Base-by-base conservation (phyloP, 1,140 invertebrate genomes). In the Drosophila dunni region DNA sequence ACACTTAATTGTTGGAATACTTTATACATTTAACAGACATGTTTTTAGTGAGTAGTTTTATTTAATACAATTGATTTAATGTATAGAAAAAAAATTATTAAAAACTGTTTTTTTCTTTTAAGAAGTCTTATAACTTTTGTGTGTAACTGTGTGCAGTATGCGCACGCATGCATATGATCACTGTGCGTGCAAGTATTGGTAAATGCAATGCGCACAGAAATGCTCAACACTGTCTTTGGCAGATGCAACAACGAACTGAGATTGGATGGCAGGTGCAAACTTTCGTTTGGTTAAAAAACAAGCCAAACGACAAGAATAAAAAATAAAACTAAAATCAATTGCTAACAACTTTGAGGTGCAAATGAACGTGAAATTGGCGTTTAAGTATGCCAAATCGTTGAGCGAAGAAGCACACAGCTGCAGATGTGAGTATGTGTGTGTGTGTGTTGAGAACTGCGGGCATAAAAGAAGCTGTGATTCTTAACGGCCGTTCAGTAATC, bases 381-480 rank as follows among this genome's bases (percentile, higher is more conserved):
- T 34, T 10, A 24, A n/a, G 24, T 65, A 33, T 46, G 50, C 15
- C 13, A 57, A 29, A 36, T 63, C n/a, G 48, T 20, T 20, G 17
- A 20, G 10, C n/a, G 40, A 8, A 33, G 1, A 11, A 20, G 2
- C n/a, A 46, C 17, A 50, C 24, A 29, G 3, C 17, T n/a, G 36
- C 11, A n/a, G 7, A 13, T 13, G 7, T 13, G 17, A 9, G n/a
- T 9, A 17, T 45, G 15, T 11, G 48, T 51, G 45, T 34, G 51
- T 3, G 3, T 24, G 63, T 44, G 38, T 11, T 50, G 34, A 40
- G 38, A 5, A 8, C 44, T 46, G 33, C 10, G 46, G 20, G 40
- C 57, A 74, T 74, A 74, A 69, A 74, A 69, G 51, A 50, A 62
- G 66, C 58, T n/a, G 40, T 50, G 36, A 15, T 50, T 9, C 7